A percentile compares a stretch with the other conserved stretches of the same genome.
Evolutionary conservation across 2,888 invertebrate species (phyloP).

Genomic region (Habrosyne pyritoides): DNA sequence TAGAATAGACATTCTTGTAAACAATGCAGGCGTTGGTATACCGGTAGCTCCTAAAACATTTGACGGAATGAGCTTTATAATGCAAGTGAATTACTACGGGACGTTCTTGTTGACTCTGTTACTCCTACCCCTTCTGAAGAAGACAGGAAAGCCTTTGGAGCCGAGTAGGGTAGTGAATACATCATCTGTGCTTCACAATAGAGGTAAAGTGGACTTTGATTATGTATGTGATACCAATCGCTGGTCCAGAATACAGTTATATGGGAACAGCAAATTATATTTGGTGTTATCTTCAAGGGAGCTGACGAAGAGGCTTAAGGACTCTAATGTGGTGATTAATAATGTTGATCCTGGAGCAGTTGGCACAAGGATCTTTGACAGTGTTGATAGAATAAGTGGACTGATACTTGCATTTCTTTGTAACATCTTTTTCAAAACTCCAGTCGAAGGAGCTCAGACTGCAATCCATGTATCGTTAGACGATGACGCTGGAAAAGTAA

Average conservation of each 20-base stretch:
- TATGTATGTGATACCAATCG: slow-evolving; percentile 84
- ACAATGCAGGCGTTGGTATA: slow-evolving; percentile 92
- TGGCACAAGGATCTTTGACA: slow-evolving; percentile 87
- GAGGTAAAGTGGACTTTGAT: slow-evolving; percentile 85
- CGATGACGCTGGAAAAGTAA: slow-evolving; percentile 84
- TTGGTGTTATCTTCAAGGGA: slow-evolving; percentile 88
- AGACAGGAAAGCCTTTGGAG: slow-evolving; percentile 67
- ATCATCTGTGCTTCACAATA: slow-evolving; percentile 87
- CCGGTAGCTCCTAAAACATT: slow-evolving; percentile 82
- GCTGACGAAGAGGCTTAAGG: slow-evolving; percentile 84
- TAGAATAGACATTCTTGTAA: slow-evolving; percentile 90
- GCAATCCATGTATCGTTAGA: slow-evolving; percentile 87
- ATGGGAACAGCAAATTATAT: slow-evolving; percentile 87
- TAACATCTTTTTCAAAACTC: slow-evolving; percentile 84
- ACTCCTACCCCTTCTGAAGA: slow-evolving; percentile 89
- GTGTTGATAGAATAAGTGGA: slow-evolving; percentile 63
- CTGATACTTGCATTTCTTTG: slow-evolving; percentile 77
- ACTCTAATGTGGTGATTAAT: slow-evolving; percentile 88
- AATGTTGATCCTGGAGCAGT: slow-evolving; percentile 93
- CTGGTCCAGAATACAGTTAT: slow-evolving; percentile 67
- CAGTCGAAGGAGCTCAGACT: slow-evolving; percentile 90
- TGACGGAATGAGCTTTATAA: slow-evolving; percentile 92
- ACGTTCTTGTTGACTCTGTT: slow-evolving; percentile 95
- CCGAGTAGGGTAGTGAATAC: slow-evolving; percentile 89
- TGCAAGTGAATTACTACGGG: slow-evolving; percentile 96